These are phyloP conservation scores for Plodia interpunctella DNA, from an alignment of 1,140 invertebrate genomes.

Conservation along the genomic window DNA sequence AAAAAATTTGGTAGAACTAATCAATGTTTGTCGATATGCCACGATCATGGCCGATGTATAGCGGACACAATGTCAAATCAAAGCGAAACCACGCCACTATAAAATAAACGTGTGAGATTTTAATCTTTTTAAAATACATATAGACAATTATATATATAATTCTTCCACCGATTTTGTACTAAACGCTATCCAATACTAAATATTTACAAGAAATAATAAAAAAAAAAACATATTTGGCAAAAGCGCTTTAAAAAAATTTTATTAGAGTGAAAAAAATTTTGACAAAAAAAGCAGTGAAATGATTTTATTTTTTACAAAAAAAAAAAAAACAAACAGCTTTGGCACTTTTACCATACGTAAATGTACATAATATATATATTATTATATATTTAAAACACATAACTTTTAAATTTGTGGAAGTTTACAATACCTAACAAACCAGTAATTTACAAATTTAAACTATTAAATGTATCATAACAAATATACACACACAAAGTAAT, in stretches of 20 bases:
- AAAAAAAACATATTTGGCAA: conserved; percentile 52
- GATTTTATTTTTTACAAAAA: conserved; percentile 22
- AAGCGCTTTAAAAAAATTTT: conserved; percentile 55
- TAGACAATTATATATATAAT: conserved; percentile 31
- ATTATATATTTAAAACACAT: conserved; percentile 23
- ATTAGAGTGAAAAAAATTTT: background rate
- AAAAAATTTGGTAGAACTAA: too few relatives aligned
- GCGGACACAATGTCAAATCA: too few relatives aligned
- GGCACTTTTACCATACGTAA: conserved; percentile 59
- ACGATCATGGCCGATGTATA: too few relatives aligned
- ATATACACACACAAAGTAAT: conserved; percentile 66
- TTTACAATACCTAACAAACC: conserved; percentile 38
- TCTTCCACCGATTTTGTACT: conserved; percentile 72
- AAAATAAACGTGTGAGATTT: conserved; percentile 19
- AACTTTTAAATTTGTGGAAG: conserved; percentile 34
- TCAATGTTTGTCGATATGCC: too few relatives aligned
- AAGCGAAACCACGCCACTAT: background rate
- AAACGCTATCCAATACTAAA: conserved; percentile 43
- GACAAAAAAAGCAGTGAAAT: background rate
- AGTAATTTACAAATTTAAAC: conserved; percentile 63
- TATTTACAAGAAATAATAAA: conserved; percentile 8
- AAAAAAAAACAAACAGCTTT: conserved; percentile 49
- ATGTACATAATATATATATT: conserved; percentile 32
- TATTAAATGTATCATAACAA: conserved; percentile 59
- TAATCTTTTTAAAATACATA: conserved; percentile 33